phyloP scores from a whole-genome alignment of 2,113 vertebrate species.

The Columba janthina region DNA sequence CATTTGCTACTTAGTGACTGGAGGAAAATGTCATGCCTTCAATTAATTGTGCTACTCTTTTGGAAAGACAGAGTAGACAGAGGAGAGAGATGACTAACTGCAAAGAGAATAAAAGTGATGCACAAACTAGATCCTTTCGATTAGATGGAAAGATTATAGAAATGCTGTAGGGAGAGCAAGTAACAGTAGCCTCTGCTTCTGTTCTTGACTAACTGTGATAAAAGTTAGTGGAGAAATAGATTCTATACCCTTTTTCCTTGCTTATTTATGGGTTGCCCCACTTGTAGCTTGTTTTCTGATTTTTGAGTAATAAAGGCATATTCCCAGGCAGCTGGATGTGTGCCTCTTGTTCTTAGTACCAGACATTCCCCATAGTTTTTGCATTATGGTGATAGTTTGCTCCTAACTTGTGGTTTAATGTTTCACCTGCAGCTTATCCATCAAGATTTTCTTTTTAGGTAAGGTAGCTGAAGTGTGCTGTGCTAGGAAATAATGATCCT shows the following conservation, averaged over 20 bases:
- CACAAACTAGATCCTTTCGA: neutral
- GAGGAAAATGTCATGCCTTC: neutral
- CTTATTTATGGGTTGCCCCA: neutral
- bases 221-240: neutral
- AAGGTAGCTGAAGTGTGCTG: neutral
- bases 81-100: rapidly evolving
- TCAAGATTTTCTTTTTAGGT: neutral
- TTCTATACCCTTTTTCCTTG: neutral
- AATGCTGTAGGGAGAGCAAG: neutral
- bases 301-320: neutral
- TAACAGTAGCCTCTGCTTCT: neutral
- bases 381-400: neutral
- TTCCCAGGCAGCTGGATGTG: neutral
- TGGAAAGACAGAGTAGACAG: neutral
- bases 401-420: neutral
- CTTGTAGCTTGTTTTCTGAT: neutral
- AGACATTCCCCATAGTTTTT: neutral
- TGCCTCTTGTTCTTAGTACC: neutral
- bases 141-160: neutral
- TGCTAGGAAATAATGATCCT: neutral
- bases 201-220: neutral
- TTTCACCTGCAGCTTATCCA: neutral
- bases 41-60: neutral
- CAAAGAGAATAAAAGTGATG: neutral
- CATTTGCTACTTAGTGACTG: neutral